phyloP scores from a whole-genome alignment of 2,888 invertebrate species.

The Seira ritae region DNA sequence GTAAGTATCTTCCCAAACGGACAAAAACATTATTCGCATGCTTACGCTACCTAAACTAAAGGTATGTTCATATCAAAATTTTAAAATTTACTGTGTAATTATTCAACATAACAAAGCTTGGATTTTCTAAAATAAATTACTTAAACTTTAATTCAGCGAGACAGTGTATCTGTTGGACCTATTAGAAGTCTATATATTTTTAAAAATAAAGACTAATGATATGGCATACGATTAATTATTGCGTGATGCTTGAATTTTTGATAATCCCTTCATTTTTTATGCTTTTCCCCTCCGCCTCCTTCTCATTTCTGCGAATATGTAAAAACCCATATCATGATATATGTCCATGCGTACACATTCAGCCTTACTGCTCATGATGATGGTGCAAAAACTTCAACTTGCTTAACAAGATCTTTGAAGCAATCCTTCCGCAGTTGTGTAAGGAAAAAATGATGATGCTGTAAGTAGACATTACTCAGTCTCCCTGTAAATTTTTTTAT shows the following conservation, averaged over 20 bases:
- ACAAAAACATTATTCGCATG: background rate
- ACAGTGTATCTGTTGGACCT: background rate
- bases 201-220: conserved; percentile 1
- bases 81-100: background rate
- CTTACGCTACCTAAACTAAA: background rate
- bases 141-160: background rate
- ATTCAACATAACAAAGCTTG: background rate
- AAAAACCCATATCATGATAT: conserved; percentile 29
- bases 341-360: conserved; percentile 35
- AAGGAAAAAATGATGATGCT: background rate
- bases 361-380: background rate
- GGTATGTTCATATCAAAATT: background rate
- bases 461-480: background rate
- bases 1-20: background rate
- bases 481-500: background rate
- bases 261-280: conserved; percentile 22
- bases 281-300: conserved; percentile 16
- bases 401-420: conserved; percentile 35
- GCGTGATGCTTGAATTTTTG: conserved; percentile 22
- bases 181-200: background rate
- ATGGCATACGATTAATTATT: conserved; percentile 9
- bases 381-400: conserved; percentile 3
- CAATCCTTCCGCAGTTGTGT: conserved; percentile 15
- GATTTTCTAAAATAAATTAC: background rate
- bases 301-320: conserved; percentile 20